Percentiles rank a stretch among this genome's conserved stretches.
These are phyloP conservation scores for Lemur catta DNA, from an alignment of 2,797 vertebrate species.

Conservation along the genomic window DNA sequence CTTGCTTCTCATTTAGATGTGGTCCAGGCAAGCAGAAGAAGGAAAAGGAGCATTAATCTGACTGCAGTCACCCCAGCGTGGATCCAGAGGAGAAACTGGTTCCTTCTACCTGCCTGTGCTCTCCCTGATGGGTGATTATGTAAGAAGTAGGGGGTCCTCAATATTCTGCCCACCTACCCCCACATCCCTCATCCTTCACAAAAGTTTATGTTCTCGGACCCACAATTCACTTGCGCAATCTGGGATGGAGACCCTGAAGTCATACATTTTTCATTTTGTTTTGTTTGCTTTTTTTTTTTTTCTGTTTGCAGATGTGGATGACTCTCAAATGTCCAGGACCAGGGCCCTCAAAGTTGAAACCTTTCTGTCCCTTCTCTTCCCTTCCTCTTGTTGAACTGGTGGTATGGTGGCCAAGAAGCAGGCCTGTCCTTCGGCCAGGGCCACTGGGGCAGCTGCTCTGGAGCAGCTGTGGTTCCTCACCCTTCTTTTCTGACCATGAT, in stretches of 20 bases:
- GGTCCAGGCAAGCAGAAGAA: not conserved
- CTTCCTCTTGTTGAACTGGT: not conserved
- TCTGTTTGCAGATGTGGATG: not conserved
- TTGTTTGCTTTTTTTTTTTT: not conserved
- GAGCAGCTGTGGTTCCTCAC: not conserved
- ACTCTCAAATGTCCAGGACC: not conserved
- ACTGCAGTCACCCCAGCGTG: conserved; percentile 16
- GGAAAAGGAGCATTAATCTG: conserved; percentile 53
- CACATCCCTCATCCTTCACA: not conserved
- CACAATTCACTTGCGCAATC: not conserved
- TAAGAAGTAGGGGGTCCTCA: not conserved
- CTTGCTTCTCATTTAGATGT: conserved; percentile 69
- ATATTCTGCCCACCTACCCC: not conserved
- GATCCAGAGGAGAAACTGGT: conserved; percentile 13
- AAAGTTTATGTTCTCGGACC: not conserved
- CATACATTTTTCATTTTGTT: not conserved
- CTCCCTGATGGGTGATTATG: not conserved
- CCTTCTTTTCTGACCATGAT: not conserved
- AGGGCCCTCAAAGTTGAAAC: not conserved
- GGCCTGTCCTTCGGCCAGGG: not conserved
- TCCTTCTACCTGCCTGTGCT: not conserved
- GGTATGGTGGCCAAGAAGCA: not conserved
- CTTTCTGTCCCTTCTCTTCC: not conserved
- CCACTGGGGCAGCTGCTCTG: not conserved
- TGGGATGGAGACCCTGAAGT: not conserved